Percentiles rank a stretch among this genome's conserved stretches.
Conservation (phyloP, 2,113 vertebrate genomes). For the Platichthys stellatus region DNA sequence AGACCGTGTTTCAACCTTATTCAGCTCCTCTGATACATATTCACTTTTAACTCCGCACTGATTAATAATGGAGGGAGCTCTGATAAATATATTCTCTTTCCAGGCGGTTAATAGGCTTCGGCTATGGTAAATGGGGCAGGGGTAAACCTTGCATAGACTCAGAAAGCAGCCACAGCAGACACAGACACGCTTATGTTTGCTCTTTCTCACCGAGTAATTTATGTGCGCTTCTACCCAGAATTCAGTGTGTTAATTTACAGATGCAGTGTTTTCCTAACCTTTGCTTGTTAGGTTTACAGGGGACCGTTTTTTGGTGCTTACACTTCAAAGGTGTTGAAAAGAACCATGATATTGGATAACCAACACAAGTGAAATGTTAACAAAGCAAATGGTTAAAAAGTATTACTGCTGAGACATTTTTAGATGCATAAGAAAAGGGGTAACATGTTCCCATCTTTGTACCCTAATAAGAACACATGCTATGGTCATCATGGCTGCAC, state of each 20-base stretch:
- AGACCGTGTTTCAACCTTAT: conserved; percentile 71
- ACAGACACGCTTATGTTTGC: conserved; percentile 3
- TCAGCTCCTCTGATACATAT: conserved; percentile 76
- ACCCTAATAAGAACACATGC: conserved; percentile 6
- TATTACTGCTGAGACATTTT: conserved; percentile 26
- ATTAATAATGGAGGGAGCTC: conserved; percentile 77
- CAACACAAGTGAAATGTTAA: conserved; percentile 26
- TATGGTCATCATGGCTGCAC: not conserved
- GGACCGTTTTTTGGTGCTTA: conserved; percentile 13
- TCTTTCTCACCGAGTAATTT: conserved; percentile 40
- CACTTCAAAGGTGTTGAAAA: conserved; percentile 39
- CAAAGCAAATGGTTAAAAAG: conserved; percentile 13
- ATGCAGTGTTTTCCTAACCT: conserved; percentile 33
- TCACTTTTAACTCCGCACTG: conserved; percentile 79
- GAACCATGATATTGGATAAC: conserved; percentile 37
- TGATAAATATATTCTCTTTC: conserved; percentile 81
- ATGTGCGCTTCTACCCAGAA: conserved; percentile 21
- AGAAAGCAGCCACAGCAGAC: conserved; percentile 29
- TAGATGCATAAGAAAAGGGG: conserved; percentile 5
- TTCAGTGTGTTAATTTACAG: conserved; percentile 41
- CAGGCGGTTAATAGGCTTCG: conserved; percentile 67
- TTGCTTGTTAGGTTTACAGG: conserved; percentile 23
- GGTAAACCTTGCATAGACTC: conserved; percentile 37
- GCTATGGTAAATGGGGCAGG: conserved; percentile 70
- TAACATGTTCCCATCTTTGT: not conserved